Evolutionary conservation across 1,140 invertebrate genomes (phyloP), one percentile per base, ranked within the genome.

Genomic region (Lamellibrachia luymesi): DNA sequence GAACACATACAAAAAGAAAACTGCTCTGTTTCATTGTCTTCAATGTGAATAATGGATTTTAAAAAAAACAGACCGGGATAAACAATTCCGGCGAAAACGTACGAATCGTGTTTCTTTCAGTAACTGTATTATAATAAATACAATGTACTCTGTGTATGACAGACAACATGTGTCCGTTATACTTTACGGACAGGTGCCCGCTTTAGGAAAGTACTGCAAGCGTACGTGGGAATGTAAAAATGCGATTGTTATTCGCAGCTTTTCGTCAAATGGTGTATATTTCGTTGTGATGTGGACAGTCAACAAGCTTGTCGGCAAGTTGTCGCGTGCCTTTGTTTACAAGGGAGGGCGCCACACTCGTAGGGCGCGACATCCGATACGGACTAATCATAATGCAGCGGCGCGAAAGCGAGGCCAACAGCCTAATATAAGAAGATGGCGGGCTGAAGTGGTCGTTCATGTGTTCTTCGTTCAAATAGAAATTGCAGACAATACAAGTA

Each of bases 381-480:
- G 64, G 64, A 80, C 64, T 80, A 80, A 80, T 80, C 64, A 80
- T 80, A 80, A 80, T 80, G 64, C 64, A 80, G 64, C 64, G 64
- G 64, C 64, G 64, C 64, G 64, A 80, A 80, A 80, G 64, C 64
- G 64, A 80, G 64, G 64, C 64, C 64, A 80, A 80, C 64, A 80
- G 64, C 64, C 64, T 80, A 80, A 80, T 80, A 80, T 80, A 80
- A 80, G 64, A 80, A 80, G 64, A 80, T 80, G 64, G 64, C 64
- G 64, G 64, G 64, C 64, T 80, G 64, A 80, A 80, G 8, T 80
- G 25, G 64, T 80, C 64, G 64, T 80, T 80, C 64, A 80, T 80
- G 64, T 80, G 64, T 80, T 80, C 64, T 80, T 80, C 64, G 64
- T 80, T 80, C 64, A 80, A 80, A 80, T 80, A 80, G 64, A 80